Evolutionary conservation across 2,113 vertebrate genomes (phyloP).

Genomic region (Silurus asotus): DNA sequence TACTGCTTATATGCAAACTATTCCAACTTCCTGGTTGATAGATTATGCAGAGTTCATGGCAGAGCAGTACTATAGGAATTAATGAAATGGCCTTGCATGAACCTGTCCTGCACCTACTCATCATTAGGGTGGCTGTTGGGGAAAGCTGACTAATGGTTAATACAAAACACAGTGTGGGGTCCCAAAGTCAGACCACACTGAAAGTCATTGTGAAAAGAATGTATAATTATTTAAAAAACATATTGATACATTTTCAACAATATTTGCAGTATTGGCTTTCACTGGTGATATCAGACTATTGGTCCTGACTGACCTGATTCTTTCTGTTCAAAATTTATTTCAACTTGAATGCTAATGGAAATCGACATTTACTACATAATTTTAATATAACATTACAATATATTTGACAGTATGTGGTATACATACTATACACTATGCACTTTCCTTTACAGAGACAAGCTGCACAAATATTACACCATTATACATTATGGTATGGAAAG

Average conservation of each 20-base stretch:
- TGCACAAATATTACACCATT: not conserved
- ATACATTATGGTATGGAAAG: not conserved
- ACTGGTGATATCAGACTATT: no score
- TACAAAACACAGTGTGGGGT: not conserved
- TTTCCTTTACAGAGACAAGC: not conserved
- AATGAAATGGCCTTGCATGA: not conserved
- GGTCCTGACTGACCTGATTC: no score
- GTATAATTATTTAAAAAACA: not conserved
- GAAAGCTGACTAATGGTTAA: not conserved
- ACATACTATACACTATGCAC: no score
- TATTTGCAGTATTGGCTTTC: no score
- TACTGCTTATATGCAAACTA: not conserved
- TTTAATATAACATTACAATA: not conserved
- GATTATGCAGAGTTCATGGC: not conserved
- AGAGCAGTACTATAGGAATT: not conserved
- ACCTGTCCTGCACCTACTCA: no score
- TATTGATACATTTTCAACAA: no score
- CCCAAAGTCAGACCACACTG: not conserved
- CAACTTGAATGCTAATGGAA: not conserved
- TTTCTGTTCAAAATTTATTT: not conserved
- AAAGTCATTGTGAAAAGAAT: not conserved
- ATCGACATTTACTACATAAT: not conserved
- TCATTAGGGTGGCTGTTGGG: not conserved
- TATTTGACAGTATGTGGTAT: not conserved
- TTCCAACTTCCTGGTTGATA: not conserved